phyloP scores from a whole-genome alignment of 2,113 vertebrate species.

The Pithys albifrons region DNA sequence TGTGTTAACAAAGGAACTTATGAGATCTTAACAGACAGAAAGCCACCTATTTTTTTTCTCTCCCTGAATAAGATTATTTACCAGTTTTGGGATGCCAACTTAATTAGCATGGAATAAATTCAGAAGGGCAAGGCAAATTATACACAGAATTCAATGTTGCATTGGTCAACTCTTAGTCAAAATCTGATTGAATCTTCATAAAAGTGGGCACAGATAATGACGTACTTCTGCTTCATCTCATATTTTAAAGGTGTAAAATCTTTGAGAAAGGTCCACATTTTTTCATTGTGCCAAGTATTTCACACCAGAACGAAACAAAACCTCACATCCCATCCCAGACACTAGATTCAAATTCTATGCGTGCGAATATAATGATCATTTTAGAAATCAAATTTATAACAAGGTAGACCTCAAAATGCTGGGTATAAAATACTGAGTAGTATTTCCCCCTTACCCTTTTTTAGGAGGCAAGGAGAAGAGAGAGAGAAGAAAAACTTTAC shows the following conservation, averaged over 20 bases:
- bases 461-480: neutral
- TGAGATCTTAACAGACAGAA: neutral
- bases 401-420: neutral
- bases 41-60: neutral
- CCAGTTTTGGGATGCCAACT: neutral
- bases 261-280: neutral
- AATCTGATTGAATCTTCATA: neutral
- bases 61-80: neutral
- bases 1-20: slow-evolving; percentile 17
- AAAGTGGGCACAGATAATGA: neutral
- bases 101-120: neutral
- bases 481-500: neutral
- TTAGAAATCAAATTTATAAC: neutral
- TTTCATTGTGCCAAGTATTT: neutral
- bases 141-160: fast-evolving
- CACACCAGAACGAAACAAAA: neutral
- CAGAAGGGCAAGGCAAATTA: neutral
- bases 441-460: neutral
- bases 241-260: neutral
- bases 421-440: neutral
- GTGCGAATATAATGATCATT: neutral
- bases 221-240: neutral
- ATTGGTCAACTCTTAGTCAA: neutral
- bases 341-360: neutral
- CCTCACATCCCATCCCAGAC: neutral